A percentile compares a stretch with the other conserved stretches of the same genome.
Evolutionary conservation across 2,113 vertebrate species (phyloP).

Genomic region (Antennarius striatus): DNA sequence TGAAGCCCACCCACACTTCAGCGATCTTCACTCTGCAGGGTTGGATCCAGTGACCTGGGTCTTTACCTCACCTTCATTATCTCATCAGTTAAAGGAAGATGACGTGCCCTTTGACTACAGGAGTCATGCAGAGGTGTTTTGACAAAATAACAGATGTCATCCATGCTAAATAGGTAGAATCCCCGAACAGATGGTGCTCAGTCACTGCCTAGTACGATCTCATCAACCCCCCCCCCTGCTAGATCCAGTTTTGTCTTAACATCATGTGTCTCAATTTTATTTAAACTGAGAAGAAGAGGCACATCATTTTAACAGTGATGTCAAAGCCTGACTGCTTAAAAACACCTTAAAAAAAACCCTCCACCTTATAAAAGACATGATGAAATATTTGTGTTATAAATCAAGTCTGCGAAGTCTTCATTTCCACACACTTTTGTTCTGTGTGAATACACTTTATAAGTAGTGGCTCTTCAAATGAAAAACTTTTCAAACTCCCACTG

Average conservation of each 20-base stretch:
- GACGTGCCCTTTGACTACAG: constrained; percentile 28
- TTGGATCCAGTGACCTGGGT: constrained; percentile 33
- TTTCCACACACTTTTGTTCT: too few relatives aligned
- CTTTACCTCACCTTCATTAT: constrained; percentile 38
- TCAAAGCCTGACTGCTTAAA: too few relatives aligned
- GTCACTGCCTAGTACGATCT: constrained; percentile 9
- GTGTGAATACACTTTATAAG: too few relatives aligned
- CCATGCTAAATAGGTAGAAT: constrained; percentile 49
- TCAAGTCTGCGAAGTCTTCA: too few relatives aligned
- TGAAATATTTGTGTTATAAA: too few relatives aligned
- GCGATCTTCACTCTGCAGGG: background rate
- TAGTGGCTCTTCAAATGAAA: too few relatives aligned
- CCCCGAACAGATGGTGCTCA: constrained; percentile 47
- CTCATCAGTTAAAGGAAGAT: constrained; percentile 24
- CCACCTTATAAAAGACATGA: too few relatives aligned
- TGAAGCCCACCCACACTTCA: background rate
- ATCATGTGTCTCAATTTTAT: background rate
- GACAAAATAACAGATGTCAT: constrained; percentile 39
- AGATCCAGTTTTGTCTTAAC: too few relatives aligned
- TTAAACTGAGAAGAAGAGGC: background rate
- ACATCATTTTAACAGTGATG: too few relatives aligned
- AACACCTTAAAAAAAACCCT: too few relatives aligned
- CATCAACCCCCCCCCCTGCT: too few relatives aligned
- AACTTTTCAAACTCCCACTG: too few relatives aligned
- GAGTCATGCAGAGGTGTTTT: constrained; percentile 22